These are phyloP conservation scores for Podarcis raffonei DNA, from an alignment of 2,113 vertebrate genomes.

Conservation along the genomic window DNA sequence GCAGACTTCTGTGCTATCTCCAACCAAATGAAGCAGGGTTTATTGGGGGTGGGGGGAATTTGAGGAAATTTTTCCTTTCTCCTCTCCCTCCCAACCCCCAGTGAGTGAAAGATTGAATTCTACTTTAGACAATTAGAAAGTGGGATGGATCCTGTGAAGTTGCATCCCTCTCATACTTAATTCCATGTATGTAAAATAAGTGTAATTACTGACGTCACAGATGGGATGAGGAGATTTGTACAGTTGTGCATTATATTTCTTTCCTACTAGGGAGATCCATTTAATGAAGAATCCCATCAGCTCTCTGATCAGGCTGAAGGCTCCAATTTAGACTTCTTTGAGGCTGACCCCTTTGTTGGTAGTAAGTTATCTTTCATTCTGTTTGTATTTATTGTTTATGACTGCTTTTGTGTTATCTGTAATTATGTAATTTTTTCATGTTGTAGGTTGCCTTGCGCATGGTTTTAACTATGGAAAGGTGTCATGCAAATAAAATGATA, in stretches of 20 bases:
- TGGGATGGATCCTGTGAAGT: neutral
- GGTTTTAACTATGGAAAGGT: too few relatives aligned
- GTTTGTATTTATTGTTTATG: neutral
- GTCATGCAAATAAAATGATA: too few relatives aligned
- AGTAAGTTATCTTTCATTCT: conserved; percentile 81
- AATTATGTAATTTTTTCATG: too few relatives aligned
- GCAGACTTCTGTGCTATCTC: neutral
- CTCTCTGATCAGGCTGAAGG: conserved; percentile 77
- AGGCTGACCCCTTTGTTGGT: conserved; percentile 93
- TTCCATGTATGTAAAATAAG: neutral
- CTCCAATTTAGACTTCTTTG: conserved; percentile 90
- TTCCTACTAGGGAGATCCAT: conserved; percentile 81
- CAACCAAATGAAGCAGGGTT: neutral
- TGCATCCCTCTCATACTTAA: neutral
- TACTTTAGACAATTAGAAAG: neutral
- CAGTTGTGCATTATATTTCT: neutral
- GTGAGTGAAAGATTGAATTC: neutral
- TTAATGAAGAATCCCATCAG: conserved; percentile 80
- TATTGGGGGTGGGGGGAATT: too few relatives aligned
- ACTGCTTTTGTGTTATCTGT: too few relatives aligned
- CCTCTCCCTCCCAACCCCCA: neutral
- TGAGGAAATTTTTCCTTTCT: neutral
- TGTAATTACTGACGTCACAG: neutral
- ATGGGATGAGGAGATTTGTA: neutral
- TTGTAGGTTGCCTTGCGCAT: too few relatives aligned